Base-by-base conservation (phyloP, 2,797 vertebrate species). In the Anabas testudineus region DNA sequence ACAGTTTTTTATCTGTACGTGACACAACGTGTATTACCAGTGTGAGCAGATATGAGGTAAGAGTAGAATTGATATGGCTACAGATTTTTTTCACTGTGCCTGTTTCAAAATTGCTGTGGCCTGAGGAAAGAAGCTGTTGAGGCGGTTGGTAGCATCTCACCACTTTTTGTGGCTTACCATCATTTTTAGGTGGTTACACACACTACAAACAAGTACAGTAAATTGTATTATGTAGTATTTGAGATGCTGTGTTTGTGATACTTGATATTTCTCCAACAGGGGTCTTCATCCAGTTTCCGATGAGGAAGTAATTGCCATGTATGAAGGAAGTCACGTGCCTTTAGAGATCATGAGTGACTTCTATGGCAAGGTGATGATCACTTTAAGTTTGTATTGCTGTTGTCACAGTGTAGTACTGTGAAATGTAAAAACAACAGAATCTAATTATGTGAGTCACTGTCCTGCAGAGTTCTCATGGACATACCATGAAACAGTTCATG, bases 311-410 rank as follows among this genome's bases (percentile, higher is more conserved):
- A 95, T 98, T 53, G 97, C 97, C 46, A 98, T 99, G 97, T 99
- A 99, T 2, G 96, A 99, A 87, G 97, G 97, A 10, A 95, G 93
- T 39, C 98, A 99, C 0, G 95, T 99, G 21, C 97, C 98, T 56
- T 89, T 99, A 55, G 98, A 99, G 71, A 96, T 95, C 86, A 99
- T 99, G 98, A 99, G 98, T 22, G 98, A 99, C 90, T 99, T 98
- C 69, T 99, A 99, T 47, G 98, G 98, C 81, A 99, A 99, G 96
- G 98, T 99, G 49, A 70, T 5, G 21, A 12, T 13, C 10, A 5
- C 54, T 34, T 36, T 10, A 15, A 51, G 10, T 41, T 28, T 13
- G 7, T 65, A 15, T 32, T 18, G 16, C 7, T 26, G 65, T 7
- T 30, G n/a, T n/a, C n/a, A n/a, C n/a, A n/a, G n/a, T n/a, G n/a